Percentiles rank a stretch among this genome's conserved stretches.
These are phyloP conservation scores for Artemia franciscana DNA, from an alignment of 1,140 invertebrate genomes.

Conservation along the genomic window DNA sequence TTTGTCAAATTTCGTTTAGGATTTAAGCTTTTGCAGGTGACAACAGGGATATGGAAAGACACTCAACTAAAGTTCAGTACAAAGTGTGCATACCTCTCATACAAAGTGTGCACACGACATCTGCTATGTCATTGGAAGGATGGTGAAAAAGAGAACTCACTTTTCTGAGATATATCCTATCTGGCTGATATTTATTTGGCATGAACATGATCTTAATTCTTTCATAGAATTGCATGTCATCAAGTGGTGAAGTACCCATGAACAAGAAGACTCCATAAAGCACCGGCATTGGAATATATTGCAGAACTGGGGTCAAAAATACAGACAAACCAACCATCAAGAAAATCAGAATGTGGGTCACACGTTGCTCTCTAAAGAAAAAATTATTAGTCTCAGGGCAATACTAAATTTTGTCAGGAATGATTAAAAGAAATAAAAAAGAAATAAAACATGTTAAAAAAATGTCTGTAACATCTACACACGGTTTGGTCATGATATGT, in stretches of 20 bases:
- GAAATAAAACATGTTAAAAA: background rate
- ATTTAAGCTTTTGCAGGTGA: no score
- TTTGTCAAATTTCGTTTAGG: no score
- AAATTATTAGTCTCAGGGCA: no score
- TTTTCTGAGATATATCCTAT: conserved; percentile 29
- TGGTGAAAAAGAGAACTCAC: background rate
- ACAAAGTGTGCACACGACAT: no score
- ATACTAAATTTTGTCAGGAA: no score
- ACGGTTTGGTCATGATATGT: no score
- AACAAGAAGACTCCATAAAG: conserved; percentile 39
- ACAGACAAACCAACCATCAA: conserved; percentile 20
- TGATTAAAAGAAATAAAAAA: background rate
- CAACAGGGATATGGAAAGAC: no score
- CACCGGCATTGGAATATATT: conserved; percentile 28
- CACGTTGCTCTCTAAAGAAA: conserved; percentile 19
- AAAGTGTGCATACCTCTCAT: no score
- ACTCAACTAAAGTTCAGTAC: no score
- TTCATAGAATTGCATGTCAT: conserved; percentile 30
- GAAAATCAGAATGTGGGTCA: conserved; percentile 21
- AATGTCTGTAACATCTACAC: no score
- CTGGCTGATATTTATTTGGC: conserved; percentile 38
- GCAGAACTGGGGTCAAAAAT: conserved; percentile 19
- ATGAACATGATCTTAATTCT: conserved; percentile 32
- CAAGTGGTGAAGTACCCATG: conserved; percentile 37
- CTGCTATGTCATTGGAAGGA: no score